Evolutionary conservation across 2,797 vertebrate species (phyloP).

Genomic region (Schizothorax lantsangensis): DNA sequence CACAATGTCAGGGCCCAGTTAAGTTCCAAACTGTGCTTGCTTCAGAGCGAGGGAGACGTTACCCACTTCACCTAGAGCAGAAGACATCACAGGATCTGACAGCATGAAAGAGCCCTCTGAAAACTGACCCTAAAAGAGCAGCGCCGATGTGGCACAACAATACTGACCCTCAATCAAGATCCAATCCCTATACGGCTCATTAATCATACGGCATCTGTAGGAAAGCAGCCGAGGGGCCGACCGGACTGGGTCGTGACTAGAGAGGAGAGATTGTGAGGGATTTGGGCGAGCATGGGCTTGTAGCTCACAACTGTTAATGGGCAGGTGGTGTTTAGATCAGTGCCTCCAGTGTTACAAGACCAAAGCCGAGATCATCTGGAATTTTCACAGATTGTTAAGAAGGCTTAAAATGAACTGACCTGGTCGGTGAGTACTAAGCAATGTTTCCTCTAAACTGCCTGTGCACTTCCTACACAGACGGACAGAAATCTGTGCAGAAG

Average conservation of each 20-base stretch:
- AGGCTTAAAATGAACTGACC: slow-evolving; percentile 13
- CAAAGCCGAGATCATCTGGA: slow-evolving; percentile 31
- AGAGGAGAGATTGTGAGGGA: slow-evolving; percentile 21
- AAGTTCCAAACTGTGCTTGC: slow-evolving; percentile 52
- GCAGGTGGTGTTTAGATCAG: slow-evolving; percentile 41
- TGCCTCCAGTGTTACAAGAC: slow-evolving; percentile 9
- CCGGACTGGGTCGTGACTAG: slow-evolving; percentile 34
- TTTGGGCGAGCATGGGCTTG: slow-evolving; percentile 35
- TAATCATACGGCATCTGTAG: slow-evolving; percentile 60
- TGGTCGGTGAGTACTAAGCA: slow-evolving; percentile 17
- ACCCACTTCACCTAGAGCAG: slow-evolving; percentile 56
- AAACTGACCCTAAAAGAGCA: slow-evolving; percentile 55
- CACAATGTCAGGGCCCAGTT: slow-evolving; percentile 56
- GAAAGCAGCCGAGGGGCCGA: slow-evolving; percentile 48
- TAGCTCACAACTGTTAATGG: slow-evolving; percentile 27
- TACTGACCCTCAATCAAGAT: slow-evolving; percentile 57
- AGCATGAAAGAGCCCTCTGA: slow-evolving; percentile 57
- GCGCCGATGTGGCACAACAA: slow-evolving; percentile 60
- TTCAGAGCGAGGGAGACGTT: slow-evolving; percentile 57
- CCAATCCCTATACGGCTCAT: slow-evolving; percentile 55
- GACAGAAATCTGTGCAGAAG: background rate
- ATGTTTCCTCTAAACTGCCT: slow-evolving; percentile 15
- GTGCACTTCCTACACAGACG: background rate
- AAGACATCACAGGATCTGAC: slow-evolving; percentile 57
- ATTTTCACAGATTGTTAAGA: slow-evolving; percentile 37